phyloP scores from a whole-genome alignment of 2,113 vertebrate genomes.

The Athene cunicularia region DNA sequence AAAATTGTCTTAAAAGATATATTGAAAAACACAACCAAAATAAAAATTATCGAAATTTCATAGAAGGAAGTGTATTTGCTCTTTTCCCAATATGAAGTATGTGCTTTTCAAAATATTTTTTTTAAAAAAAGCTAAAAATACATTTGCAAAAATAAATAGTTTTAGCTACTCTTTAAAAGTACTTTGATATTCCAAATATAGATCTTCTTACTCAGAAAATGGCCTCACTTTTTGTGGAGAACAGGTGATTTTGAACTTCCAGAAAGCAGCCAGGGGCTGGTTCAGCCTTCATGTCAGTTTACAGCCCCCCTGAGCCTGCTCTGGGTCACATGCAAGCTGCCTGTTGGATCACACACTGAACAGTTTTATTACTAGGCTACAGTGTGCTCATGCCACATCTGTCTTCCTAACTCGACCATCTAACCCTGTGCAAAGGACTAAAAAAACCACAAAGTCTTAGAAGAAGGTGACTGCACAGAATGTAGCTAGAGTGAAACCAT shows the following conservation, averaged over 20 bases:
- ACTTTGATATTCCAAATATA: background rate
- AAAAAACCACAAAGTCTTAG: background rate
- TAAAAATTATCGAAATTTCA: background rate
- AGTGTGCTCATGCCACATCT: background rate
- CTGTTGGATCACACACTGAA: background rate
- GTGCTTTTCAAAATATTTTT: background rate
- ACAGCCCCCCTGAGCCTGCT: background rate
- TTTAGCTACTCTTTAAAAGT: background rate
- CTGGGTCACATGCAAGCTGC: background rate
- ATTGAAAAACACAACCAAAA: background rate
- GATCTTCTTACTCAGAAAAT: background rate
- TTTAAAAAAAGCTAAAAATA: background rate
- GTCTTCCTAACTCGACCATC: background rate
- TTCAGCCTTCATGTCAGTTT: background rate
- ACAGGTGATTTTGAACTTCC: background rate
- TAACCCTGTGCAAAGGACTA: background rate
- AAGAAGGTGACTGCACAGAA: background rate
- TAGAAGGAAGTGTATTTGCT: background rate
- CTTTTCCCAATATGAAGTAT: background rate
- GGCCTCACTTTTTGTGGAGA: background rate
- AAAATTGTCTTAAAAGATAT: background rate
- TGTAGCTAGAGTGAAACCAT: background rate
- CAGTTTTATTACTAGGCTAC: background rate
- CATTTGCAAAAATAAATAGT: background rate
- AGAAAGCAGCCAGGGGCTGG: background rate